A percentile compares a stretch with the other conserved stretches of the same genome.
phyloP scores from a whole-genome alignment of 2,797 vertebrate genomes.

The Pangasius krempfi region DNA sequence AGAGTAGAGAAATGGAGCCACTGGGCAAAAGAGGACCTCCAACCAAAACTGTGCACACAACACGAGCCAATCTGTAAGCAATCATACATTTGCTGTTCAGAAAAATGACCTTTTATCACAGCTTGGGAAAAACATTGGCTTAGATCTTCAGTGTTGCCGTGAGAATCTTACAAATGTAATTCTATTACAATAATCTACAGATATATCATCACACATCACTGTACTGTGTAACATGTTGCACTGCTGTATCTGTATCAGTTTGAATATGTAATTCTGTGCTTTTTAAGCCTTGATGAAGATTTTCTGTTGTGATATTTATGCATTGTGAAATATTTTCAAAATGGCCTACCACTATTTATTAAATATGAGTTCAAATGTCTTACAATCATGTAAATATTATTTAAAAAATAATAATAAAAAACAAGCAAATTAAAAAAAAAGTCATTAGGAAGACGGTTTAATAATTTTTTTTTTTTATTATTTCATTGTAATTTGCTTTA shows the following conservation, averaged over 20 bases:
- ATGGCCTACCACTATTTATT: not conserved
- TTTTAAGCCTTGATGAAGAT: not conserved
- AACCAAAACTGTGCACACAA: not conserved
- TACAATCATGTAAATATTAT: not conserved
- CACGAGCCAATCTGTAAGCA: not conserved
- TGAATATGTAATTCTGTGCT: not conserved
- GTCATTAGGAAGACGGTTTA: not conserved
- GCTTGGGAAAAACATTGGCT: not conserved
- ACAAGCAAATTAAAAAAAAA: not conserved
- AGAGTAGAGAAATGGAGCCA: not conserved
- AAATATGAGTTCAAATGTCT: not conserved
- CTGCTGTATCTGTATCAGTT: not conserved
- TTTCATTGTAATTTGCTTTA: not conserved
- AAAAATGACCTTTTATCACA: slow-evolving; percentile 10
- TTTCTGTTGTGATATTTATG: not conserved
- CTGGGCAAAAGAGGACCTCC: slow-evolving; percentile 15
- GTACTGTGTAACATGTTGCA: too few species aligned
- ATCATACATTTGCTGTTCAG: not conserved
- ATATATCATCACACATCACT: not conserved
- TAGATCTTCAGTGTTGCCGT: not conserved
- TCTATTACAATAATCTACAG: not conserved
- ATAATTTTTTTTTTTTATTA: not conserved
- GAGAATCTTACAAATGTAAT: not conserved
- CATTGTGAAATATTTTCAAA: not conserved
- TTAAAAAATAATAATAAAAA: not conserved